Conservation (phyloP, 53 echinoderm and acorn worm species). For the Holothuria leucospilota region DNA sequence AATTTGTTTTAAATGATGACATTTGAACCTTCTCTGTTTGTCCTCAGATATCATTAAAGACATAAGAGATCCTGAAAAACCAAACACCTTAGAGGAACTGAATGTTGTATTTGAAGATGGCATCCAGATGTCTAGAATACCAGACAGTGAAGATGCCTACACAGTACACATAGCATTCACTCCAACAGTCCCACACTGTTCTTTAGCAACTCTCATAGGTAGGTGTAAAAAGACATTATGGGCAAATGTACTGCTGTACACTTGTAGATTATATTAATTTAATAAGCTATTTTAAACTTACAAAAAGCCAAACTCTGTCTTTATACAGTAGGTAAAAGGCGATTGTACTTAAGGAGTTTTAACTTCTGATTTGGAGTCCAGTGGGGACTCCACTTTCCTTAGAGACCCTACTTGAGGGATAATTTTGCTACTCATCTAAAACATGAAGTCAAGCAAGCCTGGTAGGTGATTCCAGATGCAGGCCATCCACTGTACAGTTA, state of each 20-base stretch:
- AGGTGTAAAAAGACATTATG: background rate
- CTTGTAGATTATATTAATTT: background rate
- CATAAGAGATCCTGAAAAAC: slow-evolving; percentile 96
- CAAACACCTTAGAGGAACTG: slow-evolving; percentile 86
- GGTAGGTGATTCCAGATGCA: too few relatives aligned
- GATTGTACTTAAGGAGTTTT: too few relatives aligned
- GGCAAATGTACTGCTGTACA: background rate
- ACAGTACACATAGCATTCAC: slow-evolving; percentile 85
- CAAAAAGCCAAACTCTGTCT: background rate
- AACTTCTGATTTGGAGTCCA: too few relatives aligned
- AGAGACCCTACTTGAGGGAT: too few relatives aligned
- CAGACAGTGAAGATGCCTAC: slow-evolving; percentile 69
- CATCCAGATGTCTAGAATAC: slow-evolving; percentile 63
- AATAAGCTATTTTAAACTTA: background rate
- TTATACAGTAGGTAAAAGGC: too few relatives aligned
- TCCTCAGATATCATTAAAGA: slow-evolving; percentile 89
- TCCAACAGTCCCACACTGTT: slow-evolving; percentile 96
- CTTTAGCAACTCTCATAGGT: slow-evolving; percentile 97
- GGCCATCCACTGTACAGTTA: too few relatives aligned
- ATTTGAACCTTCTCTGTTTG: background rate
- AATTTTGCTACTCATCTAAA: too few relatives aligned
- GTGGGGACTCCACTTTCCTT: too few relatives aligned
- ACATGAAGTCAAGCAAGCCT: too few relatives aligned
- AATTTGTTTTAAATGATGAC: background rate
- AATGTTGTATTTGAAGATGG: slow-evolving; percentile 89